Percentiles rank a stretch among this genome's conserved stretches.
Evolutionary conservation across 2,113 vertebrate species (phyloP).

Genomic region (Microcebus murinus): DNA sequence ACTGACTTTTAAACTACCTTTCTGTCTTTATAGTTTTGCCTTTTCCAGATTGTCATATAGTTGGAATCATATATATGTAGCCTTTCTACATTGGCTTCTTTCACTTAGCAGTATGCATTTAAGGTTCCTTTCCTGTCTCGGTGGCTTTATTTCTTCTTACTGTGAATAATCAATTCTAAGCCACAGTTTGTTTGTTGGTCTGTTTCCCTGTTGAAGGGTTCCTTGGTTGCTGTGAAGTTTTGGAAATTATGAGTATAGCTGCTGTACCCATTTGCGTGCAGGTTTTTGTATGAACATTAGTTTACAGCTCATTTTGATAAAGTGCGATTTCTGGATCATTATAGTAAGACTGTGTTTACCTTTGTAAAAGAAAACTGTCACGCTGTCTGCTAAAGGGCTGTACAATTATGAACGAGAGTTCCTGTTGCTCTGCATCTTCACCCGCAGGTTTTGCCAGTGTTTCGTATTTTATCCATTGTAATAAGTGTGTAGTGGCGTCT

Average conservation of each 20-base stretch:
- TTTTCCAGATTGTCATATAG: background rate
- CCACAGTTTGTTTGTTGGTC: background rate
- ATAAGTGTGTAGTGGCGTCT: background rate
- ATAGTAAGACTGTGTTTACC: background rate
- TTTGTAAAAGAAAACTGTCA: background rate
- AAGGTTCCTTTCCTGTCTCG: background rate
- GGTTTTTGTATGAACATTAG: background rate
- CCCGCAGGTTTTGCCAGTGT: background rate
- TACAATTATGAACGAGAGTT: background rate
- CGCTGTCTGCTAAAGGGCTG: background rate
- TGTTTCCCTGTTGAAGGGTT: background rate
- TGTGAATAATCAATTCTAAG: background rate
- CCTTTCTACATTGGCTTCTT: background rate
- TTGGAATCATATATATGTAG: background rate
- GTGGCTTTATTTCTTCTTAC: background rate
- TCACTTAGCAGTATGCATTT: background rate
- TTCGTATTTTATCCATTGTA: background rate
- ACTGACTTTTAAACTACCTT: background rate
- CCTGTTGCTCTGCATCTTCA: background rate
- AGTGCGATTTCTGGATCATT: background rate
- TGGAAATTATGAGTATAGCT: background rate
- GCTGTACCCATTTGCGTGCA: background rate
- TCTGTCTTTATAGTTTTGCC: background rate
- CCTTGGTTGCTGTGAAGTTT: background rate
- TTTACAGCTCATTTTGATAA: background rate